A percentile compares a stretch with the other conserved stretches of the same genome.
Conservation (phyloP, 2,888 invertebrate genomes). For the Agrotis exclamationis region DNA sequence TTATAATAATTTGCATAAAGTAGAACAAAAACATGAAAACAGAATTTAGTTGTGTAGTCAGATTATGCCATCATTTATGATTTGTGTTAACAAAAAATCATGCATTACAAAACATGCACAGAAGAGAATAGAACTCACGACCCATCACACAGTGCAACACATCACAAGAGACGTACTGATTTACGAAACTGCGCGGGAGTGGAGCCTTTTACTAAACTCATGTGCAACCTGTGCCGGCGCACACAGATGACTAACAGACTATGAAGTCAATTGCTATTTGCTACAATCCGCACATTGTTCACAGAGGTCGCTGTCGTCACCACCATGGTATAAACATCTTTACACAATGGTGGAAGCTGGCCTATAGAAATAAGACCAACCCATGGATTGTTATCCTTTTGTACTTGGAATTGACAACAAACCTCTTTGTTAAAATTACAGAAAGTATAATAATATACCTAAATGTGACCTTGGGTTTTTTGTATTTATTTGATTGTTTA, state of each 20-base stretch:
- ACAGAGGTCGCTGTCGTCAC: constrained; percentile 57
- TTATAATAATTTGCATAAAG: constrained; percentile 18
- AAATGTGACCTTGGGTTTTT: background rate
- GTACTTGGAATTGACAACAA: constrained; percentile 22
- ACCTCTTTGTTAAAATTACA: background rate
- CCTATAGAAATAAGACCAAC: constrained; percentile 48
- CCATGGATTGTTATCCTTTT: constrained; percentile 47
- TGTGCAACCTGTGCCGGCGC: constrained; percentile 52
- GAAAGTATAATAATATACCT: constrained; percentile 7
- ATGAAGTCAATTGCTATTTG: constrained; percentile 34
- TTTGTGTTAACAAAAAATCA: constrained; percentile 9
- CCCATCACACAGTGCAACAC: constrained; percentile 73
- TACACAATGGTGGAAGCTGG: constrained; percentile 39
- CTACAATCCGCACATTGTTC: constrained; percentile 33
- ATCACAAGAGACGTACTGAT: constrained; percentile 60
- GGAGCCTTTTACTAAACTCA: constrained; percentile 5
- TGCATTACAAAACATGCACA: constrained; percentile 37
- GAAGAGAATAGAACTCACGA: constrained; percentile 72
- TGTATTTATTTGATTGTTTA: no score
- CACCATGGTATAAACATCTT: constrained; percentile 46
- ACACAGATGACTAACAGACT: constrained; percentile 62
- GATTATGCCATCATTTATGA: constrained; percentile 6
- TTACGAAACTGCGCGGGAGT: constrained; percentile 40
- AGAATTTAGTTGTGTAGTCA: constrained; percentile 23
- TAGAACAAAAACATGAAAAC: constrained; percentile 20